These are phyloP conservation scores for Glaucomys volans DNA, from an alignment of 2,113 vertebrate species.

Conservation along the genomic window DNA sequence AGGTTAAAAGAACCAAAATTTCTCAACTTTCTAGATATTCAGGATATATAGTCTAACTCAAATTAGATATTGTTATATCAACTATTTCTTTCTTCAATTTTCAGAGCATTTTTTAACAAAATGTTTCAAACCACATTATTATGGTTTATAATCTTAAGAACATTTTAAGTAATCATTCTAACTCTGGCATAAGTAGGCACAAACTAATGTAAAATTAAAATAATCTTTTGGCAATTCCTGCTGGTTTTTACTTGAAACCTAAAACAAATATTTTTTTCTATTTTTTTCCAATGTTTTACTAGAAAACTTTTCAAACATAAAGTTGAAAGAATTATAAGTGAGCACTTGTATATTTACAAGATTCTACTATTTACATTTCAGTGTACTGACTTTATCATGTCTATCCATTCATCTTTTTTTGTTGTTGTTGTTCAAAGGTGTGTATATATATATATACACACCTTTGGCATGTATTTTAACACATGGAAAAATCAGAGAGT, in stretches of 20 bases:
- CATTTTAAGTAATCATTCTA: background rate
- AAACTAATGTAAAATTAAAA: background rate
- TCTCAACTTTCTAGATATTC: background rate
- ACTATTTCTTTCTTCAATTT: background rate
- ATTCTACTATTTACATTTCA: background rate
- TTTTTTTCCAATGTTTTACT: background rate
- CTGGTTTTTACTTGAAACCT: background rate
- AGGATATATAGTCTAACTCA: background rate
- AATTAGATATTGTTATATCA: background rate
- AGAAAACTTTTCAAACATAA: background rate
- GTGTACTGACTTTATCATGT: background rate
- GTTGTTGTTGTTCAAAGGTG: too few relatives aligned
- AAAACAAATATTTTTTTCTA: background rate
- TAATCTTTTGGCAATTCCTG: background rate
- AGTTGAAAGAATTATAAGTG: background rate
- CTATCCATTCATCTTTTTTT: too few relatives aligned
- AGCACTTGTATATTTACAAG: background rate
- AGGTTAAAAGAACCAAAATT: background rate
- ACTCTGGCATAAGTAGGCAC: background rate
- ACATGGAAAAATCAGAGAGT: background rate
- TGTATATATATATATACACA: too few relatives aligned
- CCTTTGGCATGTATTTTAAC: background rate
- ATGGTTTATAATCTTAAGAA: background rate
- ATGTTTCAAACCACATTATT: background rate
- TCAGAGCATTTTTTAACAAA: background rate